Evolutionary conservation across 2,113 vertebrate species (phyloP).

Genomic region (Clupea harengus): DNA sequence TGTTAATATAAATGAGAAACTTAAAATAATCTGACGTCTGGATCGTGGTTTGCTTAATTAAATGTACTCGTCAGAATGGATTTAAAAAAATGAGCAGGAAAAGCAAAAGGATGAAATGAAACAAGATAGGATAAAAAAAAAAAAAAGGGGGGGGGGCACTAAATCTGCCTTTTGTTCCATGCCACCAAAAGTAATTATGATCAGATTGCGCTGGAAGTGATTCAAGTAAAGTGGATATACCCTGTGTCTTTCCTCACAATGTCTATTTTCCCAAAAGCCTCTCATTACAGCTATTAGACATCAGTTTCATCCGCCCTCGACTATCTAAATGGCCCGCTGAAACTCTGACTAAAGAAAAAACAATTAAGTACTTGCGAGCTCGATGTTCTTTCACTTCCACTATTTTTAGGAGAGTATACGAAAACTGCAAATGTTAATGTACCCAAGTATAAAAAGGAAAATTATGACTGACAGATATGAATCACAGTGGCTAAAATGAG

Average conservation of each 20-base stretch:
- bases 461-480: not conserved
- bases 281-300: not conserved
- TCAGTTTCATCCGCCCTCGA: not conserved
- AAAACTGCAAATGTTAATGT: no score
- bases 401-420: not conserved
- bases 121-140: not conserved
- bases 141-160: not conserved
- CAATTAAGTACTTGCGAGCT: not conserved
- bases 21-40: constrained; percentile 37
- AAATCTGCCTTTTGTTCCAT: constrained; percentile 19
- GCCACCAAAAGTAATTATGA: constrained; percentile 32
- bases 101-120: constrained; percentile 5
- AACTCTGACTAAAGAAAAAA: not conserved
- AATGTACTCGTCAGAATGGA: constrained; percentile 30
- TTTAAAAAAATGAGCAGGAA: not conserved
- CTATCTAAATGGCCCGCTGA: not conserved
- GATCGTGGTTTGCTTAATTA: constrained; percentile 36
- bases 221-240: constrained; percentile 5
- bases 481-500: not conserved
- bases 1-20: constrained; percentile 32
- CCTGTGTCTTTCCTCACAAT: not conserved
- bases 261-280: not conserved
- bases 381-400: not conserved
- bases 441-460: not conserved
- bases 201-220: constrained; percentile 9